Evolutionary conservation across 2,888 invertebrate species (phyloP).

Genomic region (Pyrrhosoma nymphula): DNA sequence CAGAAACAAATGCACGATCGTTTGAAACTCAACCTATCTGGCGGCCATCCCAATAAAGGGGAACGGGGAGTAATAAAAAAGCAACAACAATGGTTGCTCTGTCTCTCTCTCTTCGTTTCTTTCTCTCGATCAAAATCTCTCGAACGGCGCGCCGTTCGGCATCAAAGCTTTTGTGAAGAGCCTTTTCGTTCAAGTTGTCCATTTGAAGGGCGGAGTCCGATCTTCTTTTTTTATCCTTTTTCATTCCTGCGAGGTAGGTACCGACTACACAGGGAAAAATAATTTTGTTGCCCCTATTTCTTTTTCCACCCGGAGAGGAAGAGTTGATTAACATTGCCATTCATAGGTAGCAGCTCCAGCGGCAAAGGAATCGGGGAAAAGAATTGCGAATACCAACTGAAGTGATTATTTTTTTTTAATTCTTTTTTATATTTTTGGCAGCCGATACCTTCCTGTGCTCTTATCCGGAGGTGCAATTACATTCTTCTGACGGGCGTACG

Average conservation of each 20-base stretch:
- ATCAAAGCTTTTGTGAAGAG: not conserved
- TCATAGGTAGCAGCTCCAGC: not conserved
- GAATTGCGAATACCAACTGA: not conserved
- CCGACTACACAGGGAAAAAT: no score
- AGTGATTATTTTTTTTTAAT: not conserved
- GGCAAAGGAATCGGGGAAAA: not conserved
- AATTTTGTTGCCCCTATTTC: not conserved
- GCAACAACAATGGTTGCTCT: not conserved
- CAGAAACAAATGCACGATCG: not conserved
- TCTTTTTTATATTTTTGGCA: not conserved
- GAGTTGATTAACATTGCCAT: not conserved
- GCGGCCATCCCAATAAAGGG: not conserved
- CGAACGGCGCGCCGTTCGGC: not conserved
- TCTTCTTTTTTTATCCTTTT: no score
- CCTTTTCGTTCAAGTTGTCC: not conserved
- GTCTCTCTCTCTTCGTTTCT: not conserved
- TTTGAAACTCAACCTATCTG: not conserved
- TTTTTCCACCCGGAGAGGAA: not conserved
- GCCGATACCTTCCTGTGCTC: not conserved
- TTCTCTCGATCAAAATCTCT: not conserved
- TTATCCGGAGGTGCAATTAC: not conserved
- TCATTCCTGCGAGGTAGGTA: no score
- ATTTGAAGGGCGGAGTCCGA: not conserved
- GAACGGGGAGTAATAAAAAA: not conserved
- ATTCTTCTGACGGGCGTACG: not conserved